Percentiles rank a stretch among this genome's conserved stretches.
Conservation (phyloP, 2,113 vertebrate genomes). For the Emydura subglobosa region DNA sequence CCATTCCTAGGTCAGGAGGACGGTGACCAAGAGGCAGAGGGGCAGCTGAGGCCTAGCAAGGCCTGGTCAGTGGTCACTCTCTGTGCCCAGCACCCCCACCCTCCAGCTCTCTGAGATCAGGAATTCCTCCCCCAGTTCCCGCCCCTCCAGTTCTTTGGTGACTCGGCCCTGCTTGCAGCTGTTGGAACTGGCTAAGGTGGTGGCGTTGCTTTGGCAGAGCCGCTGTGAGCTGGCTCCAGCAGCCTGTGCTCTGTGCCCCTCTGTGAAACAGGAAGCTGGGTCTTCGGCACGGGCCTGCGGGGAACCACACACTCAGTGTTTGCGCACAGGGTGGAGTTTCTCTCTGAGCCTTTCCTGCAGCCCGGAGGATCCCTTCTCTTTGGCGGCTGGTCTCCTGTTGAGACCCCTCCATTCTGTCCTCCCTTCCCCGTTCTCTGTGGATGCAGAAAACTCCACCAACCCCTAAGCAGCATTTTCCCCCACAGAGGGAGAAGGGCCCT, state of each 20-base stretch:
- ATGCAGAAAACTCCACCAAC: not conserved
- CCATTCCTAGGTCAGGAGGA: not conserved
- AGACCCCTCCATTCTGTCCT: not conserved
- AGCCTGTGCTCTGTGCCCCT: not conserved
- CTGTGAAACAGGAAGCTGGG: not conserved
- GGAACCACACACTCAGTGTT: not conserved
- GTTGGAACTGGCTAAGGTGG: not conserved
- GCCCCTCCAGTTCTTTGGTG: not conserved
- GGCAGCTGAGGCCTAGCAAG: not conserved
- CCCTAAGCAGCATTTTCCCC: not conserved
- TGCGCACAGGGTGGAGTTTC: not conserved
- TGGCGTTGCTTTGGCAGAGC: no score
- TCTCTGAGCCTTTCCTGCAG: not conserved
- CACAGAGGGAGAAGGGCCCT: not conserved
- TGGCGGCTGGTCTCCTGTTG: not conserved
- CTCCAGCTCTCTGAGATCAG: not conserved
- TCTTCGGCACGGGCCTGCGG: not conserved
- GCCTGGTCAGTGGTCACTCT: not conserved
- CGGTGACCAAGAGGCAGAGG: not conserved
- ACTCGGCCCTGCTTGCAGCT: not conserved
- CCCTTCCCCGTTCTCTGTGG: not conserved
- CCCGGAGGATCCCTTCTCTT: not conserved
- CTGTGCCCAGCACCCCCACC: not conserved
- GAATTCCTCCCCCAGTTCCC: not conserved
- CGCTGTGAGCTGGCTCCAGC: not conserved